A percentile compares a stretch with the other conserved stretches of the same genome.
These are phyloP conservation scores for Hyposoter dolosus DNA, from an alignment of 2,888 invertebrate species.

Conservation along the genomic window DNA sequence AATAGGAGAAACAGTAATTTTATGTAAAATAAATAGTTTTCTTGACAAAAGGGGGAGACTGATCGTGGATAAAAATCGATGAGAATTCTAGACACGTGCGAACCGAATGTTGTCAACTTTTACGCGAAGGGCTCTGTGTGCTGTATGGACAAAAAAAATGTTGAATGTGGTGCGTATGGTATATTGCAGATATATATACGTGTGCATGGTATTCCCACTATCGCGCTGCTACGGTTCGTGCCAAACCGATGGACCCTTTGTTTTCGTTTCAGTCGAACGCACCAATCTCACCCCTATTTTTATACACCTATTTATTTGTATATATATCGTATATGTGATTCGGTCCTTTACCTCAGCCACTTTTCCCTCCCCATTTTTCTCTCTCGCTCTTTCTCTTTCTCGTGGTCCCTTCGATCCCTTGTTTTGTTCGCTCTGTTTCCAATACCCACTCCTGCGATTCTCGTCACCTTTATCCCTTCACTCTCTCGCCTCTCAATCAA, in stretches of 20 bases:
- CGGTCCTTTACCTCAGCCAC: slow-evolving; percentile 63
- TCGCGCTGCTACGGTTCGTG: slow-evolving; percentile 54
- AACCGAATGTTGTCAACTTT: neutral
- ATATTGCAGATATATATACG: slow-evolving; percentile 26
- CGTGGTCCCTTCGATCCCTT: slow-evolving; percentile 43
- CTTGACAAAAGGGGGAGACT: neutral
- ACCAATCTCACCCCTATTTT: slow-evolving; percentile 68
- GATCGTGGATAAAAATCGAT: neutral
- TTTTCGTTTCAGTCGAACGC: slow-evolving; percentile 78
- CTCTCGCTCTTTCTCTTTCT: neutral
- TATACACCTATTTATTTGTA: slow-evolving; percentile 51
- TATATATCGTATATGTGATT: slow-evolving; percentile 35
- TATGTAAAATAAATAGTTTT: neutral
- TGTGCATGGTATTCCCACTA: slow-evolving; percentile 49
- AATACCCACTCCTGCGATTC: slow-evolving; percentile 15
- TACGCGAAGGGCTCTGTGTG: neutral
- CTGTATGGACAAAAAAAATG: neutral
- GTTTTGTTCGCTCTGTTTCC: slow-evolving; percentile 54
- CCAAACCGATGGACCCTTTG: slow-evolving; percentile 78
- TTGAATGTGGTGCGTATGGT: slow-evolving; percentile 49
- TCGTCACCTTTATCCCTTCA: slow-evolving; percentile 56
- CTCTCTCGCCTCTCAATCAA: slow-evolving; percentile 48
- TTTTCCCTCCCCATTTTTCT: slow-evolving; percentile 43
- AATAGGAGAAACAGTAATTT: neutral
- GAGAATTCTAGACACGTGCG: neutral